Percentiles rank a stretch among this genome's conserved stretches.
phyloP scores from a whole-genome alignment of 1,140 invertebrate species.

The Aleiodes sp. region DNA sequence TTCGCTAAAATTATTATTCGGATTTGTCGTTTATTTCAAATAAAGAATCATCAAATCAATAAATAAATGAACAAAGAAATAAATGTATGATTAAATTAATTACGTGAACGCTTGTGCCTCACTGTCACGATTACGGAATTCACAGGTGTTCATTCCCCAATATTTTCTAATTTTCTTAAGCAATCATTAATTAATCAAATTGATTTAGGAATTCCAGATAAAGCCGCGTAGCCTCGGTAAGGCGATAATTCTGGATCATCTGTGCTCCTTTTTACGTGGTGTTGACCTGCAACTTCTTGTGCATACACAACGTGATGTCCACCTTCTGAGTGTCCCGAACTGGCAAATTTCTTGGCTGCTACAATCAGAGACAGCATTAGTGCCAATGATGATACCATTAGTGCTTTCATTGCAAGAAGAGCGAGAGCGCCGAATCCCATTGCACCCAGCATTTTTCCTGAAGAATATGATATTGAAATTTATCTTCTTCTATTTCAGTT shows the following conservation, averaged over 20 bases:
- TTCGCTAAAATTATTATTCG: background rate
- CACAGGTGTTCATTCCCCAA: background rate
- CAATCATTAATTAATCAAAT: background rate
- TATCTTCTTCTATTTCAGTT: background rate
- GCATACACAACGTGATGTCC: slow-evolving; percentile 78
- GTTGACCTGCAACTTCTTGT: slow-evolving; percentile 68
- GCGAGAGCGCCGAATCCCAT: slow-evolving; percentile 77
- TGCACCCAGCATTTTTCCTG: slow-evolving; percentile 73
- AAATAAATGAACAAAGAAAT: background rate
- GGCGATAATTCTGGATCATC: slow-evolving; percentile 61
- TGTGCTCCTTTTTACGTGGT: slow-evolving; percentile 69
- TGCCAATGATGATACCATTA: slow-evolving; percentile 74
- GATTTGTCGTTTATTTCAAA: slow-evolving; percentile 1
- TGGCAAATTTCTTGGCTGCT: slow-evolving; percentile 75
- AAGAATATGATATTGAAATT: slow-evolving; percentile 8
- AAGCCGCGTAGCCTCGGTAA: slow-evolving; percentile 66
- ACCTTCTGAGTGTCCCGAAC: slow-evolving; percentile 68
- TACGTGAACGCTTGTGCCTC: background rate
- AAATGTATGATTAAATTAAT: background rate
- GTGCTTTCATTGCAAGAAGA: slow-evolving; percentile 77
- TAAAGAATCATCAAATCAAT: background rate
- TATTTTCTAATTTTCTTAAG: background rate
- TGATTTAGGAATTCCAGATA: background rate
- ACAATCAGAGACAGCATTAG: slow-evolving; percentile 77
- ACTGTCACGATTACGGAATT: background rate